phyloP scores from a whole-genome alignment of 2,888 invertebrate species.

The Elysia crispata region DNA sequence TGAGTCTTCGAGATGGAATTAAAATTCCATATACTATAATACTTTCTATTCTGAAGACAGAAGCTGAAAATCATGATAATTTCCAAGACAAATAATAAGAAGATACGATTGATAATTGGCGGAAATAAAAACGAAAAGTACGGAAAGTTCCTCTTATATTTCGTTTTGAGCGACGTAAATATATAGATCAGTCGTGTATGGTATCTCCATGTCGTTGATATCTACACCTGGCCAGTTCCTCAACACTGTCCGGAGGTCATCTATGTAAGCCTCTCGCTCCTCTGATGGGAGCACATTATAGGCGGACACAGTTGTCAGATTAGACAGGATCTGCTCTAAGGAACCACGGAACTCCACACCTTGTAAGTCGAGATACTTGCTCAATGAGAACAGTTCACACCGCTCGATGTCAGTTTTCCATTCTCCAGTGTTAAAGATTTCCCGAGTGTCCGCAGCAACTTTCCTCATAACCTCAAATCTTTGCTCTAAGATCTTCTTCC shows the following conservation, averaged over 20 bases:
- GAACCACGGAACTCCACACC: constrained; percentile 24
- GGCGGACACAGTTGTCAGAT: constrained; percentile 15
- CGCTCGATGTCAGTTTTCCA: constrained; percentile 21
- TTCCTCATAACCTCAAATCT: neutral
- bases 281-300: constrained; percentile 30
- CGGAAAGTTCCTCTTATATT: neutral
- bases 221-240: constrained; percentile 37
- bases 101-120: too few relatives aligned
- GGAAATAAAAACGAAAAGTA: neutral
- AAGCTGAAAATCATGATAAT: too few relatives aligned
- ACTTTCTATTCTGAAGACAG: too few relatives aligned
- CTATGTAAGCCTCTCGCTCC: constrained; percentile 17
- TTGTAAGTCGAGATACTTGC: constrained; percentile 9
- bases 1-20: too few relatives aligned
- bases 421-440: constrained; percentile 13
- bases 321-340: constrained; percentile 29
- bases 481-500: constrained; percentile 21
- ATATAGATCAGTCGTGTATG: constrained; percentile 30
- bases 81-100: too few relatives aligned
- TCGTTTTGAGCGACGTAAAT: neutral
- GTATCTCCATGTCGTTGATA: constrained; percentile 31
- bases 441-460: neutral
- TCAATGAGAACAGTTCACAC: constrained; percentile 12
- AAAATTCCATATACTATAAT: too few relatives aligned
- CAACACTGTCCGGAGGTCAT: constrained; percentile 19